phyloP scores from a whole-genome alignment of 1,140 invertebrate species.

The Druon quercuslanigerum region DNA sequence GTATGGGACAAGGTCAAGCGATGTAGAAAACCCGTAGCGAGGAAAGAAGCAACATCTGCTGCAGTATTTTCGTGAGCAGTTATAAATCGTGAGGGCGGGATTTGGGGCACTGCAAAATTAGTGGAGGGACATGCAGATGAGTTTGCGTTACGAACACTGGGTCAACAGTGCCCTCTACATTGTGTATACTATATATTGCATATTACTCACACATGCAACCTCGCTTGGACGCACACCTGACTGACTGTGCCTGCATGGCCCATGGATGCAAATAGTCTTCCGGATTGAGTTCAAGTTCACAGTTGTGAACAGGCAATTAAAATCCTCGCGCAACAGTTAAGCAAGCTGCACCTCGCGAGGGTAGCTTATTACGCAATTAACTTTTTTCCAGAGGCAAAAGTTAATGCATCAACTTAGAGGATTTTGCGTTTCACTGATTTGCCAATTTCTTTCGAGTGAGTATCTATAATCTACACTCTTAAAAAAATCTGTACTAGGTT shows the following conservation, averaged over 20 bases:
- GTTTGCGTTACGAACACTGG: conserved; percentile 41
- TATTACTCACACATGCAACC: background rate
- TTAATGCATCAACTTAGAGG: background rate
- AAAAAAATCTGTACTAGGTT: too few relatives aligned
- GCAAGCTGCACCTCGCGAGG: background rate
- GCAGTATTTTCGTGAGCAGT: conserved; percentile 35
- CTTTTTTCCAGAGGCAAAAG: too few relatives aligned
- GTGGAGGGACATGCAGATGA: conserved; percentile 43
- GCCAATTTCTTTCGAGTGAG: background rate
- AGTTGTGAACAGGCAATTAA: conserved; percentile 1
- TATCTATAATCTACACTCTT: background rate
- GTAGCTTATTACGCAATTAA: background rate
- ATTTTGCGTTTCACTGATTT: conserved; percentile 13
- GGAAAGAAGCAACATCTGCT: background rate
- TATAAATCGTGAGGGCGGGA: conserved; percentile 29
- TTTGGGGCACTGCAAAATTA: conserved; percentile 42
- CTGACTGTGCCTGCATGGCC: conserved; percentile 9
- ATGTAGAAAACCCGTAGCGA: conserved; percentile 45
- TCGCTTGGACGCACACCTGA: conserved; percentile 26
- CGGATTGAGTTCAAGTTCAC: conserved; percentile 57
- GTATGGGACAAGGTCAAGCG: conserved; percentile 47
- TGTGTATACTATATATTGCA: conserved; percentile 41
- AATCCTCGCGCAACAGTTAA: conserved; percentile 37
- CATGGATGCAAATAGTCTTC: conserved; percentile 25
- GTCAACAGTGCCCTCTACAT: conserved; percentile 40